phyloP scores from a whole-genome alignment of 2,888 invertebrate species.

The Ormyrus labotus region DNA sequence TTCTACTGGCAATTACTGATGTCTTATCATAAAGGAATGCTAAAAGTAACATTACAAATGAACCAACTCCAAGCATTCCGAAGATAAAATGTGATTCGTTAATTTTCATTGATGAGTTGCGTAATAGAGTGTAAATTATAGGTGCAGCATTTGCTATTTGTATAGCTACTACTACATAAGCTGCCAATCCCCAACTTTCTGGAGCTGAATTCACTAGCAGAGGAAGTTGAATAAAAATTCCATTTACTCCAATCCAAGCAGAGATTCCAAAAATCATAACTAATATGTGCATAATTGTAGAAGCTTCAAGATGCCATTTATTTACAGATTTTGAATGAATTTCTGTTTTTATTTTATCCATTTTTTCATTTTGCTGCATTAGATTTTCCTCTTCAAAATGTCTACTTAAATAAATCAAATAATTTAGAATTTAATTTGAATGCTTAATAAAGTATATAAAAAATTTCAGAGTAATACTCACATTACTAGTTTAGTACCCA shows the following conservation, averaged over 20 bases:
- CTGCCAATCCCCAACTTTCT: slow-evolving; percentile 90
- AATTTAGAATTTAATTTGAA: neutral
- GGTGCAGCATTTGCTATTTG: slow-evolving; percentile 89
- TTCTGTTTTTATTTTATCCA: slow-evolving; percentile 1
- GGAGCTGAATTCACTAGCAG: slow-evolving; percentile 86
- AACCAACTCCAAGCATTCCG: slow-evolving; percentile 78
- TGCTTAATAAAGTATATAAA: too few relatives aligned
- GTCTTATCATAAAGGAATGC: slow-evolving; percentile 81
- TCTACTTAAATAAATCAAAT: slow-evolving; percentile 35
- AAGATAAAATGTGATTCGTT: slow-evolving; percentile 79
- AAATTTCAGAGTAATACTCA: slow-evolving; percentile 21
- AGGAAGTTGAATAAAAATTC: slow-evolving; percentile 90
- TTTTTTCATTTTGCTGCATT: slow-evolving; percentile 17
- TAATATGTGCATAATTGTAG: slow-evolving; percentile 80
- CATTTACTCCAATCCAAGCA: slow-evolving; percentile 92
- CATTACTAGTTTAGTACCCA: slow-evolving; percentile 19
- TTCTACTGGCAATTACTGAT: slow-evolving; percentile 76
- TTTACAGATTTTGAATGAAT: neutral
- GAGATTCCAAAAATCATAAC: slow-evolving; percentile 86
- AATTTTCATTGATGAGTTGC: slow-evolving; percentile 75
- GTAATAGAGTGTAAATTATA: slow-evolving; percentile 79
- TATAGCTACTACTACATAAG: slow-evolving; percentile 87
- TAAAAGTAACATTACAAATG: slow-evolving; percentile 78
- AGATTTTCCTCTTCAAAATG: slow-evolving; percentile 29
- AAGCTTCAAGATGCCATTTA: slow-evolving; percentile 26